Percentiles rank a stretch among this genome's conserved stretches.
phyloP scores from a whole-genome alignment of 1,140 invertebrate species.

The Apis florea region DNA sequence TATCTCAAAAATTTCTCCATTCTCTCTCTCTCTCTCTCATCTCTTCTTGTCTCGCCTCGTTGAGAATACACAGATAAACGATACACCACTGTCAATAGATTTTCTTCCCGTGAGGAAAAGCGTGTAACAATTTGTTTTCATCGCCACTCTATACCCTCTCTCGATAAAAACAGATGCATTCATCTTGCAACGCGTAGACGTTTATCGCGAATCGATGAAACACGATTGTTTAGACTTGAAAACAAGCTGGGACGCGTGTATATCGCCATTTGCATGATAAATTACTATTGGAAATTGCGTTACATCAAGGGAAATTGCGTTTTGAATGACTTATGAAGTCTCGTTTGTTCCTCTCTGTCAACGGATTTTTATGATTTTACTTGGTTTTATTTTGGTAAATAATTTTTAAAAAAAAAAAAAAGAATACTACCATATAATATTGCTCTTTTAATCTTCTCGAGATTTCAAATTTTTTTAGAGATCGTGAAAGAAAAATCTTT shows the following conservation, averaged over 20 bases:
- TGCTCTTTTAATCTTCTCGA: too few relatives aligned
- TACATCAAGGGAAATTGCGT: too few relatives aligned
- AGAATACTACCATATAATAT: too few relatives aligned
- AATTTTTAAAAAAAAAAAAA: too few relatives aligned
- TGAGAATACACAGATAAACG: neutral
- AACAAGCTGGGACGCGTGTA: neutral
- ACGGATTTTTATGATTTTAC: too few relatives aligned
- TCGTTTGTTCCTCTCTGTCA: too few relatives aligned
- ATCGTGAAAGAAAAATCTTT: too few relatives aligned
- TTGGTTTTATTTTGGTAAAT: too few relatives aligned
- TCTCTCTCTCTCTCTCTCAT: too few relatives aligned
- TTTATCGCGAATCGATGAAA: neutral
- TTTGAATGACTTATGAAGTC: too few relatives aligned
- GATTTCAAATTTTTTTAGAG: too few relatives aligned
- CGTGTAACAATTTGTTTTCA: neutral
- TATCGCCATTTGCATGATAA: too few relatives aligned
- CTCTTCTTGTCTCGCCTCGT: neutral
- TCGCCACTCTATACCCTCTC: neutral
- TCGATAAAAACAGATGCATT: neutral
- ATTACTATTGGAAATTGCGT: neutral
- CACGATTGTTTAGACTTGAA: neutral
- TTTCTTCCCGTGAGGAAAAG: neutral
- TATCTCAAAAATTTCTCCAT: neutral
- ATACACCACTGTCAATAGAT: constrained; percentile 13
- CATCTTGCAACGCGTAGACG: neutral